Percentiles rank a stretch among this genome's conserved stretches.
Conservation (phyloP, 1,140 invertebrate species). For the Drosophila nebulosa region DNA sequence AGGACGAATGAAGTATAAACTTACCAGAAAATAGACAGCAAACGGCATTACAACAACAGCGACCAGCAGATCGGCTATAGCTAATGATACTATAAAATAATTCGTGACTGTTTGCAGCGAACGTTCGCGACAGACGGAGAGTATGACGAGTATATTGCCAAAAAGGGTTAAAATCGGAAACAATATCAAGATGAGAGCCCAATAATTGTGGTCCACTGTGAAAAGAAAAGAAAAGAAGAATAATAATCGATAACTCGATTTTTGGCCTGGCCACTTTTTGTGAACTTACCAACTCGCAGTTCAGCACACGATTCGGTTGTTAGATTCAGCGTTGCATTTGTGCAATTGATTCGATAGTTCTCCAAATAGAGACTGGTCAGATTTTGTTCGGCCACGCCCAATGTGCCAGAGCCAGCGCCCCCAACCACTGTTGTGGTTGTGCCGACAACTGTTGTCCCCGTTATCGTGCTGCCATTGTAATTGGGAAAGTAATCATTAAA, state of each 20-base stretch:
- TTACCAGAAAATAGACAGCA: constrained; percentile 97
- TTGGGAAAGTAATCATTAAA: constrained; percentile 85
- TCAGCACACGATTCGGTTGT: constrained; percentile 54
- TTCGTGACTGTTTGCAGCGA: constrained; percentile 97
- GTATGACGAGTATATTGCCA: constrained; percentile 97
- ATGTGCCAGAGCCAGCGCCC: neutral
- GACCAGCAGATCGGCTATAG: constrained; percentile 97
- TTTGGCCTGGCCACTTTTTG: too few species aligned
- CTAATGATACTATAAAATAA: constrained; percentile 98
- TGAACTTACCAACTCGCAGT: constrained; percentile 59
- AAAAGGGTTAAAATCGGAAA: constrained; percentile 97
- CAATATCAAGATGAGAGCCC: constrained; percentile 92
- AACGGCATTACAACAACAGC: constrained; percentile 99
- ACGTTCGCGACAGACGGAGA: constrained; percentile 94
- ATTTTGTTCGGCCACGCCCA: constrained; percentile 62
- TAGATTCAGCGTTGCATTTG: constrained; percentile 59
- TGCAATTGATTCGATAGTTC: constrained; percentile 58
- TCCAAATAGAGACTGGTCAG: constrained; percentile 62
- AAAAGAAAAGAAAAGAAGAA: neutral
- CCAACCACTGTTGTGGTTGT: constrained; percentile 17
- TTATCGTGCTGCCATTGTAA: constrained; percentile 72
- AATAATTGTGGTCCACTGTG: constrained; percentile 86
- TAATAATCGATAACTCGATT: neutral
- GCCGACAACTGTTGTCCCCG: constrained; percentile 51
- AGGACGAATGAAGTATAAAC: constrained; percentile 78